These are phyloP conservation scores for Cynopterus sphinx DNA, from an alignment of 2,797 vertebrate species.

Conservation along the genomic window DNA sequence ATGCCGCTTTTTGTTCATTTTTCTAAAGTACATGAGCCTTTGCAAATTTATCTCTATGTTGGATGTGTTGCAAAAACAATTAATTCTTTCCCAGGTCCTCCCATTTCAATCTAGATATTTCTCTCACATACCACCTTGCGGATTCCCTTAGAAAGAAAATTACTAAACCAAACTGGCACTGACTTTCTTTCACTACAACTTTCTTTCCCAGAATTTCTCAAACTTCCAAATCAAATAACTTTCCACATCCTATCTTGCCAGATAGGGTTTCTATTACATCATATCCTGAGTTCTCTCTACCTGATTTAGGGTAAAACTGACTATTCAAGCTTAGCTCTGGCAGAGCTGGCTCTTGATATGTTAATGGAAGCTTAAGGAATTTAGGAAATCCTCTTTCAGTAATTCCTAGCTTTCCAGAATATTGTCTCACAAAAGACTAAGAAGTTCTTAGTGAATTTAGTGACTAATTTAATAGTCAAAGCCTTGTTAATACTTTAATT, in stretches of 20 bases:
- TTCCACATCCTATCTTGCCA: not conserved
- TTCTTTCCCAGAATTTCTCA: not conserved
- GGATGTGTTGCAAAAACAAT: not conserved
- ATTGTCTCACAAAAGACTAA: conserved; percentile 32
- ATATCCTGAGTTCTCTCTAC: not conserved
- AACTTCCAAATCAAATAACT: not conserved
- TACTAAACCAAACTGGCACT: not conserved
- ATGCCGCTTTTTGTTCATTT: not conserved
- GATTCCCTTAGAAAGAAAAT: not conserved
- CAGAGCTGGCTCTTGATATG: conserved; percentile 50
- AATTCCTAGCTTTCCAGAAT: conserved; percentile 40
- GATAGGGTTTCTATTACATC: not conserved
- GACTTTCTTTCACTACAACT: not conserved
- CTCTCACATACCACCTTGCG: not conserved
- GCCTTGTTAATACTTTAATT: conserved; percentile 27
- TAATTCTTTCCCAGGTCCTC: not conserved
- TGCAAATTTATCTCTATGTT: not conserved
- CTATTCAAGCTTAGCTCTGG: not conserved
- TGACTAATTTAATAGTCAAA: conserved; percentile 54
- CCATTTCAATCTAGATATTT: not conserved
- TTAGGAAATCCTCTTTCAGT: conserved; percentile 56
- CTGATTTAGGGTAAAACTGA: not conserved
- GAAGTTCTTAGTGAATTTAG: conserved; percentile 53
- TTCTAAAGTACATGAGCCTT: not conserved
- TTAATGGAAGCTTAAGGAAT: conserved; percentile 58